Percentiles rank a stretch among this genome's conserved stretches.
These are phyloP conservation scores for Sthenelais limicola DNA, from an alignment of 2,888 invertebrate genomes.

Conservation along the genomic window DNA sequence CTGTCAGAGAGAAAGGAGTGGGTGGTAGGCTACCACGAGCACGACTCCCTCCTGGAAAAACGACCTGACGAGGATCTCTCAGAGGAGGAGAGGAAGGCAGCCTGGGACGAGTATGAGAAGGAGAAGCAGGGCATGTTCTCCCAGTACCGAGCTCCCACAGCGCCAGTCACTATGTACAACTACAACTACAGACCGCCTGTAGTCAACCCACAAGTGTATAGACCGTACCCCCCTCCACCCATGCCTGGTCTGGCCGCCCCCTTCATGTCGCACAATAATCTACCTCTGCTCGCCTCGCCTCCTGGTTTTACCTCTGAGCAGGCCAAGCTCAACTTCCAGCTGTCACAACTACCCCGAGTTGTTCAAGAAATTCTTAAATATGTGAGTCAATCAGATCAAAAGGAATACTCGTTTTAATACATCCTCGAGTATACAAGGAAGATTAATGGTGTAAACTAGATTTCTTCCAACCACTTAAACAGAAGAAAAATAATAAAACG, in stretches of 20 bases:
- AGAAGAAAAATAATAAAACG: too few relatives aligned
- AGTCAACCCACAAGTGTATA: too few relatives aligned
- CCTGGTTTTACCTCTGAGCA: conserved; percentile 21
- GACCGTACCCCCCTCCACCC: background rate
- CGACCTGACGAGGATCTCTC: conserved; percentile 92
- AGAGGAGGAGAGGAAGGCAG: conserved; percentile 93
- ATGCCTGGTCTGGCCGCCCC: background rate
- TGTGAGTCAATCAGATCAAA: conserved; percentile 46
- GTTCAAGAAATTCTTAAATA: conserved; percentile 54
- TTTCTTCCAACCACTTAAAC: too few relatives aligned
- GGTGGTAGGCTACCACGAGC: conserved; percentile 93
- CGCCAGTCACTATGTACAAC: conserved; percentile 11
- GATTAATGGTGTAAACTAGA: too few relatives aligned
- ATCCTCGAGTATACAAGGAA: too few relatives aligned
- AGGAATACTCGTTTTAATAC: too few relatives aligned
- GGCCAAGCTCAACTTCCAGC: conserved; percentile 43
- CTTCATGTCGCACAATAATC: background rate
- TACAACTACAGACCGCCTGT: conserved; percentile 5
- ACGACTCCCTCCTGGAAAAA: conserved; percentile 94
- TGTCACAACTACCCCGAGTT: conserved; percentile 51
- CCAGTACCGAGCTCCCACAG: conserved; percentile 10
- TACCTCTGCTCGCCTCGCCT: conserved; percentile 5
- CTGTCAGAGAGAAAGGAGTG: conserved; percentile 77
- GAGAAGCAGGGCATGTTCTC: conserved; percentile 75
- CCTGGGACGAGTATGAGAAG: conserved; percentile 97